Percentiles rank a stretch among this genome's conserved stretches.
phyloP scores from a whole-genome alignment of 2,797 vertebrate species.

The Anniella stebbinsi region DNA sequence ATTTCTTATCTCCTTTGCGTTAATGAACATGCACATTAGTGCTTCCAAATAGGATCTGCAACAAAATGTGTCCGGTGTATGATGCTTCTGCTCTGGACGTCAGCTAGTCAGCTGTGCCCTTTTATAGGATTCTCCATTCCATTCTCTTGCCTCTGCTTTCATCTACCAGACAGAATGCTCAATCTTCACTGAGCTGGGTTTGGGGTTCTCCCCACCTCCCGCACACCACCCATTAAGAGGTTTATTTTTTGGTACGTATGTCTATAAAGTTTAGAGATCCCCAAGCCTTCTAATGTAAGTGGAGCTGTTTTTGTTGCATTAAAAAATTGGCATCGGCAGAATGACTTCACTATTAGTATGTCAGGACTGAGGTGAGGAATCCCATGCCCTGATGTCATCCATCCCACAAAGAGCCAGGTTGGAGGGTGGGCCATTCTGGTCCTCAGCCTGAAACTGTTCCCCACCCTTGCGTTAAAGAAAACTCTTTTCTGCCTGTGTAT shows the following conservation, averaged over 20 bases:
- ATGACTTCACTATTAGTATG: too few species aligned
- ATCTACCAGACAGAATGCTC: neutral
- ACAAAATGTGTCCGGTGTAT: neutral
- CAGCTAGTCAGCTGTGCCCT: neutral
- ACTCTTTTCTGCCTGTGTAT: neutral
- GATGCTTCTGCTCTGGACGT: neutral
- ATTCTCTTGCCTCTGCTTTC: neutral
- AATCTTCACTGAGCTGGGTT: neutral
- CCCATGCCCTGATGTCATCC: too few species aligned
- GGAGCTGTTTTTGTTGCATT: neutral
- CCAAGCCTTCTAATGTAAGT: neutral
- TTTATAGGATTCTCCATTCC: neutral
- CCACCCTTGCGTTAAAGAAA: too few species aligned
- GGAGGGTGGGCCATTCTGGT: too few species aligned
- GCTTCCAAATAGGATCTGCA: neutral
- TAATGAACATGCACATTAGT: neutral
- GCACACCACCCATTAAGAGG: neutral
- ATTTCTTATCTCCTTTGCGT: neutral
- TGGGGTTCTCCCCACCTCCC: too few species aligned
- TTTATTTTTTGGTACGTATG: neutral
- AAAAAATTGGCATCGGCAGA: too few species aligned
- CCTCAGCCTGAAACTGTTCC: too few species aligned
- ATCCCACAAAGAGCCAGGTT: too few species aligned
- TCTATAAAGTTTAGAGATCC: neutral
- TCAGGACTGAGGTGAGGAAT: too few species aligned